phyloP scores from a whole-genome alignment of 2,888 invertebrate species.

The Diabrotica balteata region DNA sequence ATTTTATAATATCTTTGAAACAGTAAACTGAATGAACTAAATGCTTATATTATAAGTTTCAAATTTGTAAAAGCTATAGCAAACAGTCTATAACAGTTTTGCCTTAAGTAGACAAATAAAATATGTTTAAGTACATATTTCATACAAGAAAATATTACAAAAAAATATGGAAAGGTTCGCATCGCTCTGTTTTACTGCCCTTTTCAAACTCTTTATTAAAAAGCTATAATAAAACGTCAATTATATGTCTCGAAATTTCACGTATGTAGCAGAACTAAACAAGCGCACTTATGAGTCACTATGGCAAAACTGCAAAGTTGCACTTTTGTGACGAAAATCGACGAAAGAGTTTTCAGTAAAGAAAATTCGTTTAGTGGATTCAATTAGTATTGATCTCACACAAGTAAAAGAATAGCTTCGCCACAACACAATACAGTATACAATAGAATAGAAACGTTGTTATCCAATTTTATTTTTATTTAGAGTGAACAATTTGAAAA shows the following conservation, averaged over 20 bases:
- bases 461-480: background rate
- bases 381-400: constrained; percentile 12
- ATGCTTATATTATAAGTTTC: no score
- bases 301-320: constrained; percentile 6
- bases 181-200: no score
- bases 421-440: background rate
- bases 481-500: background rate
- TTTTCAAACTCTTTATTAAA: no score
- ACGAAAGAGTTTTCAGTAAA: background rate
- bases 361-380: constrained; percentile 9
- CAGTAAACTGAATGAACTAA: no score
- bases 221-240: no score
- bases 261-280: background rate
- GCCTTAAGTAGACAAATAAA: no score
- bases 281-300: background rate
- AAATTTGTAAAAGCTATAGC: no score
- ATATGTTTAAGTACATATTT: no score
- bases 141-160: no score
- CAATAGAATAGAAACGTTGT: background rate
- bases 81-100: no score
- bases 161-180: no score
- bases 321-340: background rate
- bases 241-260: background rate
- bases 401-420: constrained; percentile 5
- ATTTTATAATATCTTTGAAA: no score